Percentiles rank a stretch among this genome's conserved stretches.
Conservation (phyloP, 2,888 invertebrate species). For the Catotricha subobsoleta region DNA sequence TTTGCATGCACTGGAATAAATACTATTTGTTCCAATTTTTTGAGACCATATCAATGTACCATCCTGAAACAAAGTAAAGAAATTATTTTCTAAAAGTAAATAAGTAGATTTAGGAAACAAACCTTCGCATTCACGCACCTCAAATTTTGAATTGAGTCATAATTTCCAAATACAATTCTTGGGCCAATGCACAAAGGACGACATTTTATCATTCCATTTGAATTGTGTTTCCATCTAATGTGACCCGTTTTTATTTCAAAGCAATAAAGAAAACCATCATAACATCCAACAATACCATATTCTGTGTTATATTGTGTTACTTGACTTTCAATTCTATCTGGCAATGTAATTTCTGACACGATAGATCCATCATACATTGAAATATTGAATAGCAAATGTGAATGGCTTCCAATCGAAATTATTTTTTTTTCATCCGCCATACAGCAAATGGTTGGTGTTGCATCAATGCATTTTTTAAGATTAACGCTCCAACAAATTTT, state of each 20-base stretch:
- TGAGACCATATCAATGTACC: conserved; percentile 18
- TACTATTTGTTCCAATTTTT: conserved; percentile 30
- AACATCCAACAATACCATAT: conserved; percentile 53
- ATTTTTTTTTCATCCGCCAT: conserved; percentile 20
- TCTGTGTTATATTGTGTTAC: conserved; percentile 30
- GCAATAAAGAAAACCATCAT: conserved; percentile 54
- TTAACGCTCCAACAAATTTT: conserved; percentile 28
- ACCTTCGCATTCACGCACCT: conserved; percentile 19
- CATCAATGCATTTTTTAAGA: conserved; percentile 67
- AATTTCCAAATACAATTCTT: conserved; percentile 36
- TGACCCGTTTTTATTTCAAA: conserved; percentile 35
- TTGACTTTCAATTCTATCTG: conserved; percentile 56
- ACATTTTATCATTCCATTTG: conserved; percentile 28
- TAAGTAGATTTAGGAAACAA: too few relatives aligned
- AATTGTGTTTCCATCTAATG: conserved; percentile 39
- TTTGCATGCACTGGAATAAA: conserved; percentile 33
- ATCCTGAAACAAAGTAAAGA: conserved; percentile 1
- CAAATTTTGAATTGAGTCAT: conserved; percentile 27
- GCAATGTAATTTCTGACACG: conserved; percentile 33
- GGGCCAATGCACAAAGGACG: conserved; percentile 44
- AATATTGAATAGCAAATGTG: conserved; percentile 46
- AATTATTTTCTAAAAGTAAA: background rate
- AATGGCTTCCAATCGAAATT: conserved; percentile 52
- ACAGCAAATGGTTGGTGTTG: conserved; percentile 43
- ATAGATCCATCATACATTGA: conserved; percentile 34